Evolutionary conservation across 1,140 invertebrate species (phyloP).

Genomic region (Leptopilina boulardi): DNA sequence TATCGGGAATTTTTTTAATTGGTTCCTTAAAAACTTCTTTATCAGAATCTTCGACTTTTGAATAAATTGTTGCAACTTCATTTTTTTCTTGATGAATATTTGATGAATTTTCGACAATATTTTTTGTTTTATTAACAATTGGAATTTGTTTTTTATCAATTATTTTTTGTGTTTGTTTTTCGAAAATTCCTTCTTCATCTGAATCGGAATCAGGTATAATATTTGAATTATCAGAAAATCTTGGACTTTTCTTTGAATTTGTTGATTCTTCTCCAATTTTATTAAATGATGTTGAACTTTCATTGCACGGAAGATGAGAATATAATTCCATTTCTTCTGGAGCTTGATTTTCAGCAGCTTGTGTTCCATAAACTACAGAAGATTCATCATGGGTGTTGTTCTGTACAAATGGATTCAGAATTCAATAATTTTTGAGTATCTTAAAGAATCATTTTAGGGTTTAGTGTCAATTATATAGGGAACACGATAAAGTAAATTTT

Average conservation of each 20-base stretch:
- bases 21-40: too few species aligned
- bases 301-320: too few species aligned
- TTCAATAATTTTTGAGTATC: neutral
- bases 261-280: neutral
- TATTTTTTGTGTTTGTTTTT: neutral
- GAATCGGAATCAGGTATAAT: neutral
- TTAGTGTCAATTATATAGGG: neutral
- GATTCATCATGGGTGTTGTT: neutral
- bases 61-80: too few species aligned
- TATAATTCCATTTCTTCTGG: too few species aligned
- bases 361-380: constrained; percentile 13
- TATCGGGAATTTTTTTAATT: too few species aligned
- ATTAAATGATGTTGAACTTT: too few species aligned
- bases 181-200: constrained; percentile 17
- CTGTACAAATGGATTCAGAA: constrained; percentile 22
- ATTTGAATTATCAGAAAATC: too few species aligned
- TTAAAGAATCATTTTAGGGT: neutral
- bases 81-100: too few species aligned
- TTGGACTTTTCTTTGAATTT: too few species aligned
- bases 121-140: too few species aligned
- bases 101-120: too few species aligned
- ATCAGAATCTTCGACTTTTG: too few species aligned
- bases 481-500: neutral
- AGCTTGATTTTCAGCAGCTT: neutral
- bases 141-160: neutral